Conservation (phyloP, 2,888 invertebrate genomes). For the Perithous albicinctus region DNA sequence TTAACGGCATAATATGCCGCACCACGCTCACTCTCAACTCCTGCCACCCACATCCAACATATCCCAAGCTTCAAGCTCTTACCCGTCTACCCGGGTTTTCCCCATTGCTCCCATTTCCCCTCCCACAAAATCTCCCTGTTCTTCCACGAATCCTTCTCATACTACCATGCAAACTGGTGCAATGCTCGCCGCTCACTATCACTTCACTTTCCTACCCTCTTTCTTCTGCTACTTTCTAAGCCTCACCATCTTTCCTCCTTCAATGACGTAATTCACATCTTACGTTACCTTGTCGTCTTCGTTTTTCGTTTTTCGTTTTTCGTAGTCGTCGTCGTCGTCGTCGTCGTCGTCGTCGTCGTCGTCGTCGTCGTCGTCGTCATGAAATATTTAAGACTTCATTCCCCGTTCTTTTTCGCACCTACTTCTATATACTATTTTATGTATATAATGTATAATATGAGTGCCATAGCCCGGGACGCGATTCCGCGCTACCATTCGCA, state of each 20-base stretch:
- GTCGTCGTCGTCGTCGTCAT: conserved; percentile 68
- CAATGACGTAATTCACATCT: conserved; percentile 77
- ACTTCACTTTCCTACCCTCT: conserved; percentile 36
- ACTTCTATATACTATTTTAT: conserved; percentile 28
- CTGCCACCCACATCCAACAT: conserved; percentile 75
- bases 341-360: conserved; percentile 48
- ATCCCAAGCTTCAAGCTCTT: conserved; percentile 72
- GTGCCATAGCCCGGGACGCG: conserved; percentile 1
- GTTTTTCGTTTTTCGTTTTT: too few species aligned
- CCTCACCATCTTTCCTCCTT: conserved; percentile 69
- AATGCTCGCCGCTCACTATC: conserved; percentile 33
- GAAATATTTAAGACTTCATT: conserved; percentile 80
- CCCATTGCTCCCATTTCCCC: conserved; percentile 42
- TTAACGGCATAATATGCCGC: conserved; percentile 82
- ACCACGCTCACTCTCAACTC: conserved; percentile 74
- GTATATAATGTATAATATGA: conserved; percentile 33
- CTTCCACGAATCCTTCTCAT: conserved; percentile 26
- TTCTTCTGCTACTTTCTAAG: conserved; percentile 2
- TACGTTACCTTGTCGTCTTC: conserved; percentile 63
- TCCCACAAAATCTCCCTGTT: conserved; percentile 52
- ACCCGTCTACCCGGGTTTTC: conserved; percentile 60
- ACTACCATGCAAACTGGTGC: conserved; percentile 24
- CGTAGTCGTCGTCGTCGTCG: conserved; percentile 67
- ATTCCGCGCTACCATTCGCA: conserved; percentile 16
- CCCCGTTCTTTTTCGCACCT: conserved; percentile 64